phyloP scores from a whole-genome alignment of 2,888 invertebrate genomes.

The Hyposoter dolosus region DNA sequence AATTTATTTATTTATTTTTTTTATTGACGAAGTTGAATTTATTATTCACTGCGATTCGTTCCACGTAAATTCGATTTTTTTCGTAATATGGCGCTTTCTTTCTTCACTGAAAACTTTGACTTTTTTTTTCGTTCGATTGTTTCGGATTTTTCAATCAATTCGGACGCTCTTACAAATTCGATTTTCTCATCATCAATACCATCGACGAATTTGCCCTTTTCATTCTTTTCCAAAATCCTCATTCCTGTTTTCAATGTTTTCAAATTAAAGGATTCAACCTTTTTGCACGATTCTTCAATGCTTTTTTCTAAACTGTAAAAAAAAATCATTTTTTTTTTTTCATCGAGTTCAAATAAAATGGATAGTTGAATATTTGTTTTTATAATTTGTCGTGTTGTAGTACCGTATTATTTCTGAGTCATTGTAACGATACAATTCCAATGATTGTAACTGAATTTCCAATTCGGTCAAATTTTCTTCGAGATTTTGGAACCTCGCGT shows the following conservation, averaged over 20 bases:
- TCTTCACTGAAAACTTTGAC: constrained; percentile 72
- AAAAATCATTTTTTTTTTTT: constrained; percentile 21
- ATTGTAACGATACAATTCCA: constrained; percentile 41
- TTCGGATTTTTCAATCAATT: constrained; percentile 46
- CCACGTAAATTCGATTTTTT: constrained; percentile 47
- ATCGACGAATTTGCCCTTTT: neutral
- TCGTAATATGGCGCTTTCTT: constrained; percentile 73
- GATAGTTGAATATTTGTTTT: neutral
- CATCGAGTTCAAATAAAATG: neutral
- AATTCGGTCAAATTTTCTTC: constrained; percentile 27
- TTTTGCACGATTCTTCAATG: constrained; percentile 45
- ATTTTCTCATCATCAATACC: constrained; percentile 20
- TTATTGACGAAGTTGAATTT: constrained; percentile 14
- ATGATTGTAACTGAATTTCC: constrained; percentile 31
- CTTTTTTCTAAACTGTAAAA: constrained; percentile 64
- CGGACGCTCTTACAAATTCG: constrained; percentile 51
- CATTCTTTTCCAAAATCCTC: neutral
- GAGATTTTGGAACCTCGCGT: neutral
- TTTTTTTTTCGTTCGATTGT: constrained; percentile 8
- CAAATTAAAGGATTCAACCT: constrained; percentile 40
- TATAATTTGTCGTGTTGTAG: neutral
- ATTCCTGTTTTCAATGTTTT: constrained; percentile 53
- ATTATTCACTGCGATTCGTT: constrained; percentile 7
- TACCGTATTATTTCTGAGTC: constrained; percentile 41
- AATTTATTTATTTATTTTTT: neutral